Evolutionary conservation across 2,797 vertebrate genomes (phyloP).

Genomic region (Graptemys geographica): DNA sequence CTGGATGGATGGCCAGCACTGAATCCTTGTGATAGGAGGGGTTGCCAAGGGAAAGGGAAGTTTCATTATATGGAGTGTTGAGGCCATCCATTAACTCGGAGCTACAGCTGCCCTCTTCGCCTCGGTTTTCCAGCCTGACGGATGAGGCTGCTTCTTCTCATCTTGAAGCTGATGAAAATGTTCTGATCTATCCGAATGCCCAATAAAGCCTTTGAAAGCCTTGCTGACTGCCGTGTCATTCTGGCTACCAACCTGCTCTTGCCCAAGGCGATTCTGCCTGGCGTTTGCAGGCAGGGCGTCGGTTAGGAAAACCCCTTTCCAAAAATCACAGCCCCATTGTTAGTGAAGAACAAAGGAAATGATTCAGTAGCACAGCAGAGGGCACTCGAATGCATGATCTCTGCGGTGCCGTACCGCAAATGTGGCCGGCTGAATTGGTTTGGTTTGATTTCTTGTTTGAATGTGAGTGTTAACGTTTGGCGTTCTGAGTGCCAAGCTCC

Average conservation of each 20-base stretch:
- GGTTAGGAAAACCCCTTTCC: not conserved
- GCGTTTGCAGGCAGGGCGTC: not conserved
- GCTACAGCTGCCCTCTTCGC: not conserved
- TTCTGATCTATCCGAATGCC: not conserved
- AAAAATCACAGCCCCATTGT: not conserved
- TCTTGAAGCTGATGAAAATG: not conserved
- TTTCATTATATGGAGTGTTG: not conserved
- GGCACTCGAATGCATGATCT: not conserved
- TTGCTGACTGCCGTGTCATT: not conserved
- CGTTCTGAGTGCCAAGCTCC: not conserved
- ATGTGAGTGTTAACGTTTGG: not conserved
- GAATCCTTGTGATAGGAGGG: not conserved
- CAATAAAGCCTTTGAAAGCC: not conserved
- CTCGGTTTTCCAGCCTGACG: not conserved
- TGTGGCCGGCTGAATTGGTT: not conserved
- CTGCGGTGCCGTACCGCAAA: not conserved
- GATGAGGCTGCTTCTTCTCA: not conserved
- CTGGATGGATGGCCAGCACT: not conserved
- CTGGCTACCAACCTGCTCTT: not conserved
- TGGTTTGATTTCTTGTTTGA: not conserved
- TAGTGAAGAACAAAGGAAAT: not conserved
- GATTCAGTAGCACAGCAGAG: not conserved
- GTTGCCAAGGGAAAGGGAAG: not conserved
- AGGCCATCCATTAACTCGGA: not conserved
- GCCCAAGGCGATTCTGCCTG: not conserved